Base-by-base conservation (phyloP, 2,113 vertebrate genomes). In the Ochotona curzoniae region DNA sequence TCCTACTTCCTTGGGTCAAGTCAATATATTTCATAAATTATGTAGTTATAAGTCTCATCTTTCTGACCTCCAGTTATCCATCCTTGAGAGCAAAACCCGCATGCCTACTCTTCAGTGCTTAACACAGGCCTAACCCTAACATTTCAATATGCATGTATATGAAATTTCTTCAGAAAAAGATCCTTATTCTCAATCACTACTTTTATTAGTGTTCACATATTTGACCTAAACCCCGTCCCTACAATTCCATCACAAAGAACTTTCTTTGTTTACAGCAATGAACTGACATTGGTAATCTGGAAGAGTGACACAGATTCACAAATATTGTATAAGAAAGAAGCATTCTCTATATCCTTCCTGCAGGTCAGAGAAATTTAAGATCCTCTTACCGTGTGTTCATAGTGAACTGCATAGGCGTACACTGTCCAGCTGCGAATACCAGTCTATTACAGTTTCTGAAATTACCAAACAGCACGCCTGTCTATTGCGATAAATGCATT, bases 21-120 rank as follows among this genome's bases (percentile, higher is more conserved):
- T 94, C 94, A 87, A 93, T 95, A 74, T 3, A 20, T 0, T 6
- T 69, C 47, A 95, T 94, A 89, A 96, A 96, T 95, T 94, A 95
- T 94, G 87, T 28, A 88, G 35, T 23, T 91, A 21, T 15, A 4
- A 17, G 49, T n/a, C 10, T 81, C 32, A n/a, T 51, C 32, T 80
- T 90, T 75, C 66, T 73, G 13, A 20, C 86, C 60, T 61, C 88
- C 51, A 63, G 13, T 64, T 67, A 38, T 47, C 32, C 60, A 8
- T 69, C 23, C 28, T 83, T 30, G 74, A 64, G 89, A 81, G 38
- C 25, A 73, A 87, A 54, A 83, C 28, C 1, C 9, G 10, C 0
- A 2, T 18, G 18, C 64, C 49, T 88, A 25, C 12, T 20, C 23
- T 44, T 14, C 18, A 1, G 49, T 20, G 20, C 15, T 18, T 47